Evolutionary conservation across 2,113 vertebrate species (phyloP).

Genomic region (Gallinago paraguaiae): DNA sequence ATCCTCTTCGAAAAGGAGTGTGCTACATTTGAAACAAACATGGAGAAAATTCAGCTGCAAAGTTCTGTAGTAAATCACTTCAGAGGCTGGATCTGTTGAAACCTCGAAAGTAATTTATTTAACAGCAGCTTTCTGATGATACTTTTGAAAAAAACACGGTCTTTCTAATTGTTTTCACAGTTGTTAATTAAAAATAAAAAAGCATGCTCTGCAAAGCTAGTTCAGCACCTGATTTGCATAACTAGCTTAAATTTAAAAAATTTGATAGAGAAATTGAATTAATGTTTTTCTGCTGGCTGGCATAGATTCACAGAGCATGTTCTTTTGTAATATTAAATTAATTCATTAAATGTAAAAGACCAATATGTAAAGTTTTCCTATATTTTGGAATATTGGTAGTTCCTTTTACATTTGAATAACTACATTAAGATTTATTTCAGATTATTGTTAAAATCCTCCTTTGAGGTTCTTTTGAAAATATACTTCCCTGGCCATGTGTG

Average conservation of each 20-base stretch:
- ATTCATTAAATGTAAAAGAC: background rate
- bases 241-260: background rate
- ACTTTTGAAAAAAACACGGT: background rate
- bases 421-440: background rate
- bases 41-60: background rate
- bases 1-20: background rate
- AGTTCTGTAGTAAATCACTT: background rate
- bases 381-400: background rate
- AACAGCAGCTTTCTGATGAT: background rate
- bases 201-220: background rate
- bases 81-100: background rate
- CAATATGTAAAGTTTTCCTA: background rate
- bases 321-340: background rate
- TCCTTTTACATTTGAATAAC: background rate
- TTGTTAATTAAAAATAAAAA: background rate
- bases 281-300: background rate
- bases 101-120: background rate
- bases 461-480: background rate
- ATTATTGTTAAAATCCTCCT: background rate
- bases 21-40: background rate
- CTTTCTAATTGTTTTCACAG: conserved; percentile 19
- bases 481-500: background rate
- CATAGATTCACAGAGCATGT: background rate
- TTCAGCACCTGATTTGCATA: background rate
- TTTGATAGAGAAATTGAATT: background rate